Evolutionary conservation across 1,140 invertebrate genomes (phyloP), one percentile per base, ranked within the genome.

Genomic region (Calliphora vicina): DNA sequence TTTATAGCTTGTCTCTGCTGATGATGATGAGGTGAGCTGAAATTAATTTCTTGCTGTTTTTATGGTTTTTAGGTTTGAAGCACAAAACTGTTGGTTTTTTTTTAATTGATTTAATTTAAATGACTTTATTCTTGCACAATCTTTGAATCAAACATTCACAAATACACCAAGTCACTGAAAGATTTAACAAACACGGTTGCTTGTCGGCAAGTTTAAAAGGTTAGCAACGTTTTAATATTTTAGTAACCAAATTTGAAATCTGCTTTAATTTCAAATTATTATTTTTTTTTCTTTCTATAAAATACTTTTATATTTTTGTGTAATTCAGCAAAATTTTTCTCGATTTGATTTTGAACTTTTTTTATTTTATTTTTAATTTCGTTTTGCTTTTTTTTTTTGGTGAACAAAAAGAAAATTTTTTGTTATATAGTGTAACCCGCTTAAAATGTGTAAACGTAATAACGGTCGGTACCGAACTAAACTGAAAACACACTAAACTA

Each of bases 391-490:
- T 15, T 17, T 50, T 50, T 17, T 50, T 4, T 50, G 2, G 12
- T 13, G 12, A 4, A 50, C 12, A 50, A 2, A 50, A 4, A 50
- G 12, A 43, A 43, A n/a, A n/a, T n/a, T n/a, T n/a, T n/a, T n/a
- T n/a, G n/a, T n/a, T 35, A 15, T 50, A n/a, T 50, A n/a, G 45
- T n/a, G 45, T 50, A 25, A 67, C 61, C 61, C 61, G 61, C 61
- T 67, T 20, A 67, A 20, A 67, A 1, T 67, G 61, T 67, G 61
- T 67, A 67, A 67, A 67, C 61, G 61, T 67, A 23, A 67, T 67
- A 67, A 67, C 61, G 61, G 61, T 67, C 61, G 61, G 61, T 25
- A 67, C 61, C 61, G 61, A 67, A 67, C 61, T 67, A 67, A 67
- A 25, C 23, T 9, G 6, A 20, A 67, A 67, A 67, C 50, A 17